Evolutionary conservation across 2,797 vertebrate genomes (phyloP).

Genomic region (Poecilia gillii): DNA sequence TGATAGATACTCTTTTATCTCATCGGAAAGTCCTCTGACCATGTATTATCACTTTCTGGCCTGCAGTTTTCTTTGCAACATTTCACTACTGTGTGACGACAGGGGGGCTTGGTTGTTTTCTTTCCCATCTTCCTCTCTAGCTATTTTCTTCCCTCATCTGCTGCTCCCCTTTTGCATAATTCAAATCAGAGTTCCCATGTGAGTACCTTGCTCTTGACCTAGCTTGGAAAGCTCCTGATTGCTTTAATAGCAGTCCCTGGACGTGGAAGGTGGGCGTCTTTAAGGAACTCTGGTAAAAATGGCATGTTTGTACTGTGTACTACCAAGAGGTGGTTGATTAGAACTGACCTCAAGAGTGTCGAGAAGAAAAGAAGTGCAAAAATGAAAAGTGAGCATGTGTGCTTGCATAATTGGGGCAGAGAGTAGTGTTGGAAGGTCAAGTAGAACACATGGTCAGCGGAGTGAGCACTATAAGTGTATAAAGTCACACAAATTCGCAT

Average conservation of each 20-base stretch:
- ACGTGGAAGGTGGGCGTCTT: slow-evolving; percentile 75
- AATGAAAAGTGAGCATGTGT: slow-evolving; percentile 73
- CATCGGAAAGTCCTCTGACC: slow-evolving; percentile 49
- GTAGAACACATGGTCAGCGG: slow-evolving; percentile 68
- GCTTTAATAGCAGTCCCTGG: slow-evolving; percentile 82
- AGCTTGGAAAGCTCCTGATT: slow-evolving; percentile 80
- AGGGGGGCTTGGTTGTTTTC: slow-evolving; percentile 51
- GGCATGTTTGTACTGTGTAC: slow-evolving; percentile 48
- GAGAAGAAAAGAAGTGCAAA: slow-evolving; percentile 67
- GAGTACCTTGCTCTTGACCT: slow-evolving; percentile 77
- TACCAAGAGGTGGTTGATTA: slow-evolving; percentile 75
- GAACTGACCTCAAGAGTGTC: slow-evolving; percentile 75
- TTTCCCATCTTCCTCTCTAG: slow-evolving; percentile 47
- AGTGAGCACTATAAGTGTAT: slow-evolving; percentile 42
- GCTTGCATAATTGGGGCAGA: slow-evolving; percentile 72
- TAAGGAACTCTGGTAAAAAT: slow-evolving; percentile 67
- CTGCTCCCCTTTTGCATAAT: slow-evolving; percentile 66
- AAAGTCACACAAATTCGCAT: slow-evolving; percentile 58
- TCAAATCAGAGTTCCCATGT: slow-evolving; percentile 78
- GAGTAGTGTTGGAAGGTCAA: slow-evolving; percentile 65
- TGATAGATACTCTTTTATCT: slow-evolving; percentile 36
- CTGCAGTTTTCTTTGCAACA: slow-evolving; percentile 22
- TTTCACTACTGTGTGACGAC: slow-evolving; percentile 39
- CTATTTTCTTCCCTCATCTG: slow-evolving; percentile 55
- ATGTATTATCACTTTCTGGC: slow-evolving; percentile 35